Conservation (phyloP, 1,140 invertebrate genomes). For the Protaetia brevitarsis region DNA sequence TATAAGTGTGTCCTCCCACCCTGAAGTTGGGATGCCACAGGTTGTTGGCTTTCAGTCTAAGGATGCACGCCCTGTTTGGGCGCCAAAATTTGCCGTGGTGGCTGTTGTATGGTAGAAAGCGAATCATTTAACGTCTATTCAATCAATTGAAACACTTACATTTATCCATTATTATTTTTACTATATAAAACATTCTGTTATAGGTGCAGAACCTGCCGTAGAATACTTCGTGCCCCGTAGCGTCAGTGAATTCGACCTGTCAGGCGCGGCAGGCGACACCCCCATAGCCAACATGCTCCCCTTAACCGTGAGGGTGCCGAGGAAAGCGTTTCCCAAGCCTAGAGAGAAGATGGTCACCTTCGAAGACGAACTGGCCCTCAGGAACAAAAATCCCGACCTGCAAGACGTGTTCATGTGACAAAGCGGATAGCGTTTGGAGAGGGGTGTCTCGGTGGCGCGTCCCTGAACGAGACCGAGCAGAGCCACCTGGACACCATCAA, state of each 20-base stretch:
- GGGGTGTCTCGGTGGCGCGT: no score
- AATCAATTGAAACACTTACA: no score
- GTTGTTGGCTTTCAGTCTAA: no score
- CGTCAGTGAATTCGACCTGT: conserved; percentile 75
- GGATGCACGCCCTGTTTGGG: no score
- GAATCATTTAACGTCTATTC: no score
- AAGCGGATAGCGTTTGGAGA: conserved; percentile 43
- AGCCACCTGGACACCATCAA: conserved; percentile 36
- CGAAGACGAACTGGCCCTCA: conserved; percentile 63
- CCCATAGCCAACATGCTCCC: conserved; percentile 39
- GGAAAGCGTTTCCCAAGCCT: conserved; percentile 49
- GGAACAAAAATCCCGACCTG: conserved; percentile 42
- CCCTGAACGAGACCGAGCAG: conserved; percentile 24
- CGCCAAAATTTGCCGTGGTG: no score
- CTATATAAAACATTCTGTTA: no score
- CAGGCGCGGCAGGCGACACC: conserved; percentile 54
- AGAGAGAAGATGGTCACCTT: conserved; percentile 82
- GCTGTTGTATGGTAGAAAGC: no score
- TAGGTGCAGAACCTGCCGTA: conserved; percentile 58
- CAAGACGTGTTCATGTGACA: conserved; percentile 67
- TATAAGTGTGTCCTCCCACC: no score
- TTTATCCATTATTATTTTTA: no score
- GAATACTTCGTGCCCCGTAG: conserved; percentile 81
- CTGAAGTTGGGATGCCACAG: no score
- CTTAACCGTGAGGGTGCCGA: conserved; percentile 41